Conservation (phyloP, 2,888 invertebrate species). For the Yponomeuta malinellus region DNA sequence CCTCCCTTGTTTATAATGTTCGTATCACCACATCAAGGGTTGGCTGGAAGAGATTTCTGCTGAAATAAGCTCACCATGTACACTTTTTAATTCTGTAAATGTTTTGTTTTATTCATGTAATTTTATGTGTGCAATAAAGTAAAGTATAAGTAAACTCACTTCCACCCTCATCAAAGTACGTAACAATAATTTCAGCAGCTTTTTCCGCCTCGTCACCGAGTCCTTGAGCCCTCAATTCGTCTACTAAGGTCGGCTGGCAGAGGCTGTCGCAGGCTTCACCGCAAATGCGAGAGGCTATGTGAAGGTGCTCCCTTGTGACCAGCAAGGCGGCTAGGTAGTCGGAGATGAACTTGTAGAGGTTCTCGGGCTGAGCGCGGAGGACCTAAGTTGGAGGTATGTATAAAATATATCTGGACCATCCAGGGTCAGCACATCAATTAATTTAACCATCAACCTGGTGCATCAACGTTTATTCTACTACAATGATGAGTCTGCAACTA, state of each 20-base stretch:
- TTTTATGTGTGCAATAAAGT: too few relatives aligned
- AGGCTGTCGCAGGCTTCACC: slow-evolving; percentile 30
- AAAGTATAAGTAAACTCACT: slow-evolving; percentile 31
- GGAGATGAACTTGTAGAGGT: slow-evolving; percentile 80
- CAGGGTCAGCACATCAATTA: not conserved
- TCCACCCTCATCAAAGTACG: slow-evolving; percentile 33
- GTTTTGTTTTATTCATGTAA: too few relatives aligned
- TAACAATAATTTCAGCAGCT: slow-evolving; percentile 34
- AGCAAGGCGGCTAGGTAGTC: slow-evolving; percentile 81
- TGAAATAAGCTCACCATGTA: too few relatives aligned
- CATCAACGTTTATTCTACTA: too few relatives aligned
- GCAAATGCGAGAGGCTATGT: slow-evolving; percentile 42
- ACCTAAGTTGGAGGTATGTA: slow-evolving; percentile 56
- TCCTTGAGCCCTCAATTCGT: slow-evolving; percentile 38
- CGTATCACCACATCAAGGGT: too few relatives aligned
- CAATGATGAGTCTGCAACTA: too few relatives aligned
- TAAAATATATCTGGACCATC: not conserved
- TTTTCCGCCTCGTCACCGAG: slow-evolving; percentile 30
- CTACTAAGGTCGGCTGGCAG: slow-evolving; percentile 38
- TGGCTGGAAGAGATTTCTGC: too few relatives aligned
- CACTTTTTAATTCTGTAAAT: too few relatives aligned
- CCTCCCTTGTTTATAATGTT: too few relatives aligned
- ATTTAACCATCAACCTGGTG: too few relatives aligned
- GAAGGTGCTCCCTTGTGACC: slow-evolving; percentile 77
- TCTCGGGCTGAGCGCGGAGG: slow-evolving; percentile 78